Base-by-base conservation (phyloP, 2,797 vertebrate genomes). In the Chloroceryle amazona region DNA sequence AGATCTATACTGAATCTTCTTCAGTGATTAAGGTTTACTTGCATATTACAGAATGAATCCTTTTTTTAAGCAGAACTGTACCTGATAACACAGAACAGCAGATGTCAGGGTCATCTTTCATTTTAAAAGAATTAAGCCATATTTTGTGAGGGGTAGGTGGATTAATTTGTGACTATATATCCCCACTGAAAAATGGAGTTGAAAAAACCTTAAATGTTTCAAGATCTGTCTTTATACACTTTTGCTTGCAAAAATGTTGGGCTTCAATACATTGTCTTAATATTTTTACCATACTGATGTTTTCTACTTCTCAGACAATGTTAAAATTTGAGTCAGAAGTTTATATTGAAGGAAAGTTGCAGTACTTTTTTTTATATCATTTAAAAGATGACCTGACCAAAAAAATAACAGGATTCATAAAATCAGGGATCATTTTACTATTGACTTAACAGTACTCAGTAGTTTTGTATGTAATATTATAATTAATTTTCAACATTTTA, bases 351-450 rank as follows among this genome's bases (percentile, higher is more conserved):
- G 93, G 97, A 97, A 98, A 98, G 91, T 96, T 97, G 96, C 97
- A 97, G 92, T 95, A 95, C 97, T 97, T 98, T 98, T 98, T 98
- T 98, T 98, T 98, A 96, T 98, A 98, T 98, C 67, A 96, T 98
- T 98, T 98, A 97, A 97, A 98, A 98, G 98, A 97, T 98, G 98
- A 98, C 98, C 98, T 98, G 98, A 98, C 98, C 98, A 98, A 98
- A 98, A 98, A 97, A 90, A 92, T 97, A 96, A 97, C 97, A 98
- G 98, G 98, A 98, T 98, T 98, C 98, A 98, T 97, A 97, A 98
- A 97, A 98, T 98, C 98, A 98, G 98, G 98, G 98, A 98, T 98
- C 98, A 98, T 98, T 98, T 98, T 98, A 98, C 98, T 98, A 98
- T 98, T 98, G 98, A 98, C 98, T 98, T 98, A 98, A 98, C 98